A percentile compares a stretch with the other conserved stretches of the same genome.
Conservation (phyloP, 2,888 invertebrate genomes). For the Bimastos eiseni region DNA sequence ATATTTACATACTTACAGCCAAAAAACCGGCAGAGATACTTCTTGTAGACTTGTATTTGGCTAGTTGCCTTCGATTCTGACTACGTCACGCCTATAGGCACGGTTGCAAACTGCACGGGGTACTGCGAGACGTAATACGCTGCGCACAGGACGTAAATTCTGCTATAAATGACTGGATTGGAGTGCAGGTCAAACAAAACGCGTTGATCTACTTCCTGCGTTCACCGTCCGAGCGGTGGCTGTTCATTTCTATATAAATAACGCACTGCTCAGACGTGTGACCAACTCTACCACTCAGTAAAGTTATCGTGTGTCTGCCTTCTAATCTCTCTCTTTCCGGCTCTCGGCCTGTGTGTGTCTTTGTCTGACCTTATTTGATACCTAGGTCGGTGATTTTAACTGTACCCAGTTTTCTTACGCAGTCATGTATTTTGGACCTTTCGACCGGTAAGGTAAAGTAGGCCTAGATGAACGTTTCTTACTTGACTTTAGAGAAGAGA, state of each 20-base stretch:
- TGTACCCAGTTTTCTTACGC: background rate
- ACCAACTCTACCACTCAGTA: background rate
- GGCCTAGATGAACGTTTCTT: background rate
- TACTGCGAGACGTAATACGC: background rate
- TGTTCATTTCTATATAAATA: conserved; percentile 22
- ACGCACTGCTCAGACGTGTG: background rate
- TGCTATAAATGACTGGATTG: conserved; percentile 18
- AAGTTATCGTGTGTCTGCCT: background rate
- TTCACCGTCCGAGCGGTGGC: background rate
- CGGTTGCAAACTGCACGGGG: background rate
- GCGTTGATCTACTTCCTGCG: background rate
- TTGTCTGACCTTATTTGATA: background rate
- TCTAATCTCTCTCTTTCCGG: background rate
- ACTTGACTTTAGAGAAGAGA: background rate
- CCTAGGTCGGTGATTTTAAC: background rate
- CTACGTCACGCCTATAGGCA: background rate
- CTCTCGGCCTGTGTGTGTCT: background rate
- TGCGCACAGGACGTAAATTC: background rate
- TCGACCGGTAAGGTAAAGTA: background rate
- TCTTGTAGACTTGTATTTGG: background rate
- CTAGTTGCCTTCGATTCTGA: background rate
- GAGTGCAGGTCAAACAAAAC: conserved; percentile 8
- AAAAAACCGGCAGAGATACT: background rate
- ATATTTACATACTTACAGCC: conserved; percentile 6
- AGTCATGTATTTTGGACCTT: background rate